phyloP scores from a whole-genome alignment of 2,113 vertebrate species.

The Lagenorhynchus albirostris region DNA sequence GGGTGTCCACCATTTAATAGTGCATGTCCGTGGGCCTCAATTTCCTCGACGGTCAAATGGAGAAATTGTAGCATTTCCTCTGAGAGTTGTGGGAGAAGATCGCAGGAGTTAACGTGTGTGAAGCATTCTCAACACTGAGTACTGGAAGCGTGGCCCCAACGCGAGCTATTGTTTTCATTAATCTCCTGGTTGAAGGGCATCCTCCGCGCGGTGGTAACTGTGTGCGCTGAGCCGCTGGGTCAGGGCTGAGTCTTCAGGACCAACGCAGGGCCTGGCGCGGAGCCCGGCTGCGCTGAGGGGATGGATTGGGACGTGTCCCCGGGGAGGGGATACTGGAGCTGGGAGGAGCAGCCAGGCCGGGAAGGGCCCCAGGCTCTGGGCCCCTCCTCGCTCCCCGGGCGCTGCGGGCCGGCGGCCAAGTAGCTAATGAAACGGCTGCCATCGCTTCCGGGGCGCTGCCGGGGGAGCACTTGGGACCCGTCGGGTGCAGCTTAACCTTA shows the following conservation, averaged over 20 bases:
- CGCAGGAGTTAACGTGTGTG: fast-evolving
- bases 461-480: not conserved
- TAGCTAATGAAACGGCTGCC: not conserved
- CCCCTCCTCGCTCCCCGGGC: not conserved
- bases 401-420: not conserved
- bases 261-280: not conserved
- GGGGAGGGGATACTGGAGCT: not conserved
- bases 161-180: not conserved
- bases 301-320: not conserved
- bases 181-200: not conserved
- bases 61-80: not conserved
- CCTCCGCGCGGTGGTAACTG: fast-evolving
- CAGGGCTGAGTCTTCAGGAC: not conserved
- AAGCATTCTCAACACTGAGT: not conserved
- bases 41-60: not conserved
- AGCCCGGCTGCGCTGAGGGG: not conserved
- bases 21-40: not conserved
- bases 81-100: not conserved
- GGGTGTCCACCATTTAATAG: fast-evolving
- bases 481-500: not conserved
- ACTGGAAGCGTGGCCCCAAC: not conserved
- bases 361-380: not conserved
- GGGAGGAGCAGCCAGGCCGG: not conserved
- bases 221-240: not conserved
- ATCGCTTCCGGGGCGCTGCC: not conserved